These are phyloP conservation scores for Premnoplex brunnescens DNA, from an alignment of 2,797 vertebrate species.

Conservation along the genomic window DNA sequence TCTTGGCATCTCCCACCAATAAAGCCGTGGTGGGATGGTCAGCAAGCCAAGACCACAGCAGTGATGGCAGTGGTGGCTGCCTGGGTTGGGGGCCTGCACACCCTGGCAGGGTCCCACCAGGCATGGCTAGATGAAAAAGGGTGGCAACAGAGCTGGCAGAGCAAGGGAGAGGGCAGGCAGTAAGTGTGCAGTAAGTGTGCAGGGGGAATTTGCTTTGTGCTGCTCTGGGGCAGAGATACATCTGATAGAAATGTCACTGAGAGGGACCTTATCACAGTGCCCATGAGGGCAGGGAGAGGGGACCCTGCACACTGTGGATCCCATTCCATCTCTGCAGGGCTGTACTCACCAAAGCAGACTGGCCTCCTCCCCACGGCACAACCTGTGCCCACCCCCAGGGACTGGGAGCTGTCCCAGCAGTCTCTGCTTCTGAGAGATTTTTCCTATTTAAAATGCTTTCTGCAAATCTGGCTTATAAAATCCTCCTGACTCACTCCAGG, in stretches of 20 bases:
- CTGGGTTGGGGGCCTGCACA: neutral
- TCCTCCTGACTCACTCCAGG: neutral
- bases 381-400: neutral
- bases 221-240: neutral
- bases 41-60: neutral
- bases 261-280: neutral
- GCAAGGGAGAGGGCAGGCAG: neutral
- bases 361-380: neutral
- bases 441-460: neutral
- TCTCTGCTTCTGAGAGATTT: neutral
- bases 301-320: fast-evolving
- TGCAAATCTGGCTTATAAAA: neutral
- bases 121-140: neutral
- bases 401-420: neutral
- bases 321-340: neutral
- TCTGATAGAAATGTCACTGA: neutral
- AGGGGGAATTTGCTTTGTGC: neutral
- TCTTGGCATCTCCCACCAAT: neutral
- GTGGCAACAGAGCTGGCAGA: neutral
- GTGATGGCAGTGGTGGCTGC: neutral
- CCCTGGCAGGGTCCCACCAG: neutral
- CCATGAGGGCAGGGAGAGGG: fast-evolving
- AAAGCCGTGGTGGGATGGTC: neutral
- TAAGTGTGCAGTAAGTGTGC: no score
- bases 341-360: neutral